Base-by-base conservation (phyloP, 1,140 invertebrate genomes). In the Nephotettix cincticeps region DNA sequence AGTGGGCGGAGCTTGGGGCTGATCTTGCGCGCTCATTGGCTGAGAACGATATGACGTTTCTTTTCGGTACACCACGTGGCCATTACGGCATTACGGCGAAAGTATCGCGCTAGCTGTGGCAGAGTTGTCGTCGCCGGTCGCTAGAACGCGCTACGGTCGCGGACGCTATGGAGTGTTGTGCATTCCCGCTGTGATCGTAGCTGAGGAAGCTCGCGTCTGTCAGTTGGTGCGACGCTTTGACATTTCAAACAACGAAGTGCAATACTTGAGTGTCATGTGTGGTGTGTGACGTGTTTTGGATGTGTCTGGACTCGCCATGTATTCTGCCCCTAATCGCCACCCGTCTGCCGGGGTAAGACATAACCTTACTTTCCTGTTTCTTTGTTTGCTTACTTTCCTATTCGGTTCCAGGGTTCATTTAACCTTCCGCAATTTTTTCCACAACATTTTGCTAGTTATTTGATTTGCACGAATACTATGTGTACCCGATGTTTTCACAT, bases 21-120 rank as follows among this genome's bases (percentile, higher is more conserved):
- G 4, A 29, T 51, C 17, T 30, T 0, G 27, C 69, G 21, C 36
- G 61, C 25, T 47, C 9, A 70, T 70, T 70, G 69, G 69, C 47
- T 58, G 54, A 67, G 56, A 47, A 43, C 29, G 56, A 63, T 64
- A 58, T 70, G 69, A 65, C 58, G 69, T 65, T 70, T 65, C 54
- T 70, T 70, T 65, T 65, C 58, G 40, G 58, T 51, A 70, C 14
- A 70, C 69, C 69, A 70, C 69, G 69, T 70, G 69, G 58, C 58
- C 56, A 70, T 70, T 70, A 70, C 61, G 23, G 56, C 58, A 70
- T 70, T 70, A 70, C 36, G 32, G 58, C 25, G 51, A 47, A 70
- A 70, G 56, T 58, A 29, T 63, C 54, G 32, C 32, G 56, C 56
- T 61, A 29, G 56, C 56, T 61, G 32, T 36, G 32, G 32, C 32